phyloP scores from a whole-genome alignment of 2,888 invertebrate species.

The Plagodis pulveraria region DNA sequence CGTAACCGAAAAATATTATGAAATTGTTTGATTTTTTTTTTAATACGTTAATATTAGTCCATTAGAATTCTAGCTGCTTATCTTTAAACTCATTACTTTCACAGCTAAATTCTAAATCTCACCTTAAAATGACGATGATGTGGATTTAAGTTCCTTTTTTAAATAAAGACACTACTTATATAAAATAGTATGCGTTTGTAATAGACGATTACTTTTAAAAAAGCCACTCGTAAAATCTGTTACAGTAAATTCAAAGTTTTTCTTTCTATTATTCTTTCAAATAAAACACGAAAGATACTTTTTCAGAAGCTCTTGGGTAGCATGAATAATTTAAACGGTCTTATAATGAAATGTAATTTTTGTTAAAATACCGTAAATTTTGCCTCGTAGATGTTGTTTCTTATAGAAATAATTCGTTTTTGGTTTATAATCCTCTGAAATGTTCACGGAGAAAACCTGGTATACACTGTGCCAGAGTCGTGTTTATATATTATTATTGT shows the following conservation, averaged over 20 bases:
- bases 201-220: not conserved
- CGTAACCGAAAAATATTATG: too few species aligned
- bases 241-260: not conserved
- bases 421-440: not conserved
- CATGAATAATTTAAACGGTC: constrained; percentile 12
- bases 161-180: too few species aligned
- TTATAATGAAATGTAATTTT: constrained; percentile 10
- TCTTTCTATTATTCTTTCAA: constrained; percentile 8
- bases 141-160: too few species aligned
- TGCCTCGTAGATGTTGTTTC: not conserved
- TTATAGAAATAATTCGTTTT: not conserved
- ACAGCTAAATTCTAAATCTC: too few species aligned
- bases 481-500: too few species aligned
- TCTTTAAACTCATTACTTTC: too few species aligned
- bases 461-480: too few species aligned
- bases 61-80: too few species aligned
- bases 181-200: not conserved
- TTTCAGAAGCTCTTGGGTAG: constrained; percentile 12
- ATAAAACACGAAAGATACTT: constrained; percentile 16
- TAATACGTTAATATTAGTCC: too few species aligned
- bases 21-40: too few species aligned
- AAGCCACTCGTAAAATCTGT: not conserved
- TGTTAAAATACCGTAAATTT: constrained; percentile 1
- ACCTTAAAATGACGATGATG: too few species aligned
- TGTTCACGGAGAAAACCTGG: not conserved